Evolutionary conservation across 2,888 invertebrate genomes (phyloP).

Genomic region (Drosophila rellima): DNA sequence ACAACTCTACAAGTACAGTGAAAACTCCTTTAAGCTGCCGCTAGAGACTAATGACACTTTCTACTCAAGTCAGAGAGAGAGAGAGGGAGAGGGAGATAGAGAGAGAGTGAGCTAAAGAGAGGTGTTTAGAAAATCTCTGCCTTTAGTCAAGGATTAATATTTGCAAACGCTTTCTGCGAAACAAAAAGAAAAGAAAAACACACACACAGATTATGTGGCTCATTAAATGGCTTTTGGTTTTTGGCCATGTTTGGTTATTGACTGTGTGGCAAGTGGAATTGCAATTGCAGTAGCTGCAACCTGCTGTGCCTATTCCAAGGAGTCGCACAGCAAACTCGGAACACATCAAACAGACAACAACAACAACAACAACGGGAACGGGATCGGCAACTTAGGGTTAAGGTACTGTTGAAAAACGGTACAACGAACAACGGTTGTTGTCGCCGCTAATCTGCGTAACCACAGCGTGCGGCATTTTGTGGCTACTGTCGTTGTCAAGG

Average conservation of each 20-base stretch:
- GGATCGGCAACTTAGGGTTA: neutral
- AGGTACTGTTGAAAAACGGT: neutral
- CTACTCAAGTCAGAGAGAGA: neutral
- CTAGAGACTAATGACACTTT: conserved; percentile 56
- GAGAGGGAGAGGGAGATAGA: conserved; percentile 2
- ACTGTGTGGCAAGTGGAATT: conserved; percentile 28
- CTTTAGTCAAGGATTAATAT: conserved; percentile 34
- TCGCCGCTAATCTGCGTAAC: conserved; percentile 60
- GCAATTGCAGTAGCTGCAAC: conserved; percentile 41
- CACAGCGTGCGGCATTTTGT: conserved; percentile 51
- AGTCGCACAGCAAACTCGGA: conserved; percentile 44
- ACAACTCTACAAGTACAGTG: neutral
- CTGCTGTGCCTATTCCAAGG: conserved; percentile 55
- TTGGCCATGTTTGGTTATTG: neutral
- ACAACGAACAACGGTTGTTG: conserved; percentile 6
- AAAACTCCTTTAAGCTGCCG: conserved; percentile 36
- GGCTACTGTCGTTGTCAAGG: conserved; percentile 31
- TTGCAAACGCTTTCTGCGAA: conserved; percentile 54
- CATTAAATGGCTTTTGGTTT: conserved; percentile 75
- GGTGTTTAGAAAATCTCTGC: conserved; percentile 22
- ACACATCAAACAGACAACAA: conserved; percentile 53
- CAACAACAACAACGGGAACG: neutral
- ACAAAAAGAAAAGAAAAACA: conserved; percentile 14
- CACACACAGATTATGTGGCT: conserved; percentile 63
- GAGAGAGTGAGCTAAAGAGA: neutral